phyloP scores from a whole-genome alignment of 2,113 vertebrate genomes.

The Alectura lathami region DNA sequence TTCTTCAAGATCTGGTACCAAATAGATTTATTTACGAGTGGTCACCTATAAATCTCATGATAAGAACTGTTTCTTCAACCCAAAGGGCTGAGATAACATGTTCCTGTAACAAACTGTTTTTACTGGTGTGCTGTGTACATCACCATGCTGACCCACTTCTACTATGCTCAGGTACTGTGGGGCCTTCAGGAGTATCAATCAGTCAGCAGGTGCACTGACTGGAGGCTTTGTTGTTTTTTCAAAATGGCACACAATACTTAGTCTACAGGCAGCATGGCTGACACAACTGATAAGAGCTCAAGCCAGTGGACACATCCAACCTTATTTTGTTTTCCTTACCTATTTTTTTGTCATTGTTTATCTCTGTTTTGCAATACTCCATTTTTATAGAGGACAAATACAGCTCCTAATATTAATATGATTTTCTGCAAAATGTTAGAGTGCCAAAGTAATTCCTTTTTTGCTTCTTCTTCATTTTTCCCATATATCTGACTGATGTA shows the following conservation, averaged over 20 bases:
- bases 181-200: not conserved
- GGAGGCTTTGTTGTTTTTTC: not conserved
- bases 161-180: not conserved
- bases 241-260: not conserved
- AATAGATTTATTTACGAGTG: conserved; percentile 6
- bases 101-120: conserved; percentile 1
- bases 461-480: not conserved
- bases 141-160: not conserved
- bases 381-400: not conserved
- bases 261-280: not conserved
- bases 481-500: not conserved
- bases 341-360: conserved; percentile 14
- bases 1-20: not conserved
- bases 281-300: conserved; percentile 17
- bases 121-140: not conserved
- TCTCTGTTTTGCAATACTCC: conserved; percentile 17
- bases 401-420: not conserved
- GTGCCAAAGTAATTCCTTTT: not conserved
- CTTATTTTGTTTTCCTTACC: not conserved
- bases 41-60: not conserved
- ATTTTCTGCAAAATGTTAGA: conserved; percentile 12
- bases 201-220: not conserved
- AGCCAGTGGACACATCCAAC: not conserved
- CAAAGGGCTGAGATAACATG: not conserved
- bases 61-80: not conserved